Evolutionary conservation across 2,113 vertebrate genomes (phyloP).

Genomic region (Clarias batrachus): DNA sequence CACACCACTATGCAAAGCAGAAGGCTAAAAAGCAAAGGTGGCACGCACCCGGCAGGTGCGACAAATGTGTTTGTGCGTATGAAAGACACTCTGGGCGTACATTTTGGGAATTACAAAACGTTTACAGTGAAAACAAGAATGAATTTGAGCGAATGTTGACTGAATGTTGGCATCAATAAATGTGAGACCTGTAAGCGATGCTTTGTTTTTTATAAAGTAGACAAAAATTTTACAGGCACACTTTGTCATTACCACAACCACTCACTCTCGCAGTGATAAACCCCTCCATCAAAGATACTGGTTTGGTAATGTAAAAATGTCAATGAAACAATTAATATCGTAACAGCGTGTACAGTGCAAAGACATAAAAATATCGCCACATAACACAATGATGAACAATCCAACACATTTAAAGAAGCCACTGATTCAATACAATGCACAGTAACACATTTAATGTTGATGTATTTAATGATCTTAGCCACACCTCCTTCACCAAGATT

Average conservation of each 20-base stretch:
- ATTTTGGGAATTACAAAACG: not conserved
- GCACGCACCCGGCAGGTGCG: constrained; percentile 10
- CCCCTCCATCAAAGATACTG: not conserved
- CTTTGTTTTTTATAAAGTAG: not conserved
- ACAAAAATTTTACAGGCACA: not conserved
- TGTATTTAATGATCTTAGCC: not conserved
- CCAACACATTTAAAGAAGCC: not conserved
- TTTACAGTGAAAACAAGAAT: not conserved
- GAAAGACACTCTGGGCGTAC: not conserved
- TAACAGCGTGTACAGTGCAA: not conserved
- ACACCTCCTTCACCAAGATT: not conserved
- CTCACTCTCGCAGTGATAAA: not conserved
- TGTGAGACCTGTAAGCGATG: not conserved
- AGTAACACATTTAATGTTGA: not conserved
- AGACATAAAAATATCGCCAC: not conserved
- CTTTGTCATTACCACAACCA: not conserved
- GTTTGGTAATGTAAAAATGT: not conserved
- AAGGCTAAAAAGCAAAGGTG: not conserved
- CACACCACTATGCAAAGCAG: constrained; percentile 72
- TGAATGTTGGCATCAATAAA: not conserved
- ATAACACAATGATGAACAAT: not conserved
- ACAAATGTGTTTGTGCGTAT: not conserved
- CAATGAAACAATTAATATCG: not conserved
- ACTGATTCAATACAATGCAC: not conserved
- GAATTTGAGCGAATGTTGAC: not conserved